Percentiles rank a stretch among this genome's conserved stretches.
Conservation (phyloP, 2,113 vertebrate genomes). For the Corapipo altera region DNA sequence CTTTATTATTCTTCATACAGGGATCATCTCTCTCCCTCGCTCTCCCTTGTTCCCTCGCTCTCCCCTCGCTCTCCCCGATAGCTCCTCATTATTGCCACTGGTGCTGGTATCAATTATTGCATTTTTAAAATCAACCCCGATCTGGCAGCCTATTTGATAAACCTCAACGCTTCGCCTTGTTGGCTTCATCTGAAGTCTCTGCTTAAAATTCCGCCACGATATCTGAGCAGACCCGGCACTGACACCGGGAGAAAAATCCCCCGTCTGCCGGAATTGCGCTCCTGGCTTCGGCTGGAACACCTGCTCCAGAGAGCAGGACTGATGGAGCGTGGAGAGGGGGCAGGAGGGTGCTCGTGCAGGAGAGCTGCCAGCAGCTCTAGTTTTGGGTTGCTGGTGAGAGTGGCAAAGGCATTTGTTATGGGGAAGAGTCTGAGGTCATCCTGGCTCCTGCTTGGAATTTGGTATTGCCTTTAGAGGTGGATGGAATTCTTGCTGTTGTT, state of each 20-base stretch:
- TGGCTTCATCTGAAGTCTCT: constrained; percentile 2
- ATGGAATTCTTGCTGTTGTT: neutral
- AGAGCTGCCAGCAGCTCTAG: neutral
- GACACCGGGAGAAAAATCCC: neutral
- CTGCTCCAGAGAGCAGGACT: neutral
- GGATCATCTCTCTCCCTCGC: constrained; percentile 55
- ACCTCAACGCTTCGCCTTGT: neutral
- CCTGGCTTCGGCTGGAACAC: neutral
- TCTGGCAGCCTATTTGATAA: constrained; percentile 39
- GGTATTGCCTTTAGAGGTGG: neutral
- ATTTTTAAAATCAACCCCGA: constrained; percentile 37
- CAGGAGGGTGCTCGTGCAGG: neutral
- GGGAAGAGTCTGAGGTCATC: neutral
- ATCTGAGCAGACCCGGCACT: neutral
- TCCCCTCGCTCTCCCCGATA: constrained; percentile 62
- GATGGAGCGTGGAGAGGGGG: neutral
- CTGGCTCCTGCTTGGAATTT: neutral
- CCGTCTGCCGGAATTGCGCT: rapidly evolving
- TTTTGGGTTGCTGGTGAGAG: neutral
- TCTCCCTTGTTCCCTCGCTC: constrained; percentile 56
- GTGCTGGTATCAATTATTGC: constrained; percentile 50
- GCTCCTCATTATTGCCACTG: constrained; percentile 25
- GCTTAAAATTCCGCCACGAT: neutral
- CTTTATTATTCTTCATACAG: constrained; percentile 79
- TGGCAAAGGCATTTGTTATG: neutral